These are phyloP conservation scores for Neomorphus geoffroyi DNA, from an alignment of 2,797 vertebrate species.

Conservation along the genomic window DNA sequence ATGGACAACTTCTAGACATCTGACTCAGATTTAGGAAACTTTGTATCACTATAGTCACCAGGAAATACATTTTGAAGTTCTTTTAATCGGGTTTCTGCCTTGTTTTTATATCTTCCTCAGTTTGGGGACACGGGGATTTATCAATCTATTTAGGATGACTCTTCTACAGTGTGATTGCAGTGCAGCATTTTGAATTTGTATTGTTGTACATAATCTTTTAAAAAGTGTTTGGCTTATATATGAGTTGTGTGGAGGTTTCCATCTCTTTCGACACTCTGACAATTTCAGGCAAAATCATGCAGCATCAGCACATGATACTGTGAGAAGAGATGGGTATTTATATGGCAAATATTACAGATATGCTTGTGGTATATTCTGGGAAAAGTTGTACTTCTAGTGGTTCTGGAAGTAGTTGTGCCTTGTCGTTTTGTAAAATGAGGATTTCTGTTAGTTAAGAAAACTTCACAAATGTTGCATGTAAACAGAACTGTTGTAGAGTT, in stretches of 20 bases:
- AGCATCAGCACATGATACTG: neutral
- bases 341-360: neutral
- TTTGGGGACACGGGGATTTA: neutral
- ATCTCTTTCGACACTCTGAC: neutral
- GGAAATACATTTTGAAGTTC: neutral
- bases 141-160: neutral
- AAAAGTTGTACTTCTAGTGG: neutral
- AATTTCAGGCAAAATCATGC: neutral
- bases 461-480: neutral
- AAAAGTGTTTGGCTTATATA: neutral
- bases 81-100: neutral
- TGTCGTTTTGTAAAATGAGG: neutral
- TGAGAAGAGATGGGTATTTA: neutral
- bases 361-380: neutral
- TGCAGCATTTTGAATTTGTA: neutral
- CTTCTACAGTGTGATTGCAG: neutral
- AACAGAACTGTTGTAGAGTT: neutral
- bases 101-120: neutral
- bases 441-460: neutral
- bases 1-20: neutral
- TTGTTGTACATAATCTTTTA: neutral
- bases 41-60: neutral
- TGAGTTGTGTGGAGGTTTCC: neutral
- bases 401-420: neutral
- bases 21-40: neutral